Evolutionary conservation across 2,113 vertebrate genomes (phyloP), one percentile per base, ranked within the genome.

Genomic region (Lampris incognitus): DNA sequence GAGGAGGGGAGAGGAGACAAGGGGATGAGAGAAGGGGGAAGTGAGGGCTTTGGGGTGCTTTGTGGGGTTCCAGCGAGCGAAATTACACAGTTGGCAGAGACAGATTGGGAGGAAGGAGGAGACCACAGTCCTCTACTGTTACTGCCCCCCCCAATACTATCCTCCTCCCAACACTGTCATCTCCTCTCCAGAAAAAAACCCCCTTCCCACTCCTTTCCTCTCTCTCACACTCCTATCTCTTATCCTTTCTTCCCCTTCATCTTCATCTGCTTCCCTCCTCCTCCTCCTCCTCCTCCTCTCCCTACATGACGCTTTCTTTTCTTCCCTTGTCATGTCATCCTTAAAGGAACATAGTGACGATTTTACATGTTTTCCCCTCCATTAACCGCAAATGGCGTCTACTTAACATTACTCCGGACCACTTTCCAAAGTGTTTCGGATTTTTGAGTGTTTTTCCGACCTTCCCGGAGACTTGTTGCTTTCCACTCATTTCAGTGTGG

Each of bases 201-300:
- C 24, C 24, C 24, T 24, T 24, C 4, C 44, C 7, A 4, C 44
- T 46, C 44, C 44, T 46, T 7, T 46, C 44, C 44, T 46, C 44
- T 11, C 24, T 24, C 24, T 24, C 24, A 24, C 24, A 24, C 13
- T 54, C 9, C 10, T n/a, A 4, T n/a, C 10, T 54, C 5, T 3
- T 13, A n/a, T 1, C 50, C 11, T 51, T 51, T 11, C 2, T 7
- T 51, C 9, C 50, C 11, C 11, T 51, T 10, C 50, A 51, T 11
- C 9, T 51, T 2, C 6, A 59, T 65, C 9, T 57, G 37, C 76
- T 63, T 73, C 59, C 76, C 69, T 64, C 41, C 44, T n/a, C 61
- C 60, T 56, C 66, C n/a, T 39, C 24, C 2, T 71, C 59, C 7
- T 46, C 44, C 7, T 46, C 7, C 44, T 2, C 7, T 7, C 44